Conservation (phyloP, 2,113 vertebrate species). For the Macquaria ambigua region DNA sequence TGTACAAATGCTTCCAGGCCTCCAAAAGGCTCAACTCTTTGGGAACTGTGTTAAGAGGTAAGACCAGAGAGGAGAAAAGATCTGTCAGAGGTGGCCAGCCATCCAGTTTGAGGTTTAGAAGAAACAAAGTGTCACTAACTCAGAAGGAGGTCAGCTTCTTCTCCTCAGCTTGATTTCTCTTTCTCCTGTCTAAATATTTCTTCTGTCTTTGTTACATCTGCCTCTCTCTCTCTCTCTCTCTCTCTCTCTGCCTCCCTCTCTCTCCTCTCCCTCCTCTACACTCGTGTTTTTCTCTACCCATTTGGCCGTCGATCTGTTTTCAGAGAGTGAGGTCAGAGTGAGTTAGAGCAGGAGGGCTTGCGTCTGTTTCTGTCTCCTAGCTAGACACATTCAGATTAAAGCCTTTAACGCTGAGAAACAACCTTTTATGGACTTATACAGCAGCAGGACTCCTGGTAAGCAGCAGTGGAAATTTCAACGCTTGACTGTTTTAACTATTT, state of each 20-base stretch:
- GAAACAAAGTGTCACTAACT: slow-evolving; percentile 20
- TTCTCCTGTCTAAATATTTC: slow-evolving; percentile 57
- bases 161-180: slow-evolving; percentile 39
- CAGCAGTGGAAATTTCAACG: slow-evolving; percentile 63
- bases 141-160: slow-evolving; percentile 36
- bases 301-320: slow-evolving; percentile 77
- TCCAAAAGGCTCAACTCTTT: slow-evolving; percentile 4
- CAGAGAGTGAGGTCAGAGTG: slow-evolving; percentile 82
- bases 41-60: slow-evolving; percentile 3
- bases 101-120: slow-evolving; percentile 17
- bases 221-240: slow-evolving; percentile 15
- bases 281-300: slow-evolving; percentile 61
- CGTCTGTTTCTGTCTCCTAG: slow-evolving; percentile 76
- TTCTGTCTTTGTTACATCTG: slow-evolving; percentile 13
- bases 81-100: slow-evolving; percentile 14
- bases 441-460: slow-evolving; percentile 75
- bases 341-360: slow-evolving; percentile 81
- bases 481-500: slow-evolving; percentile 61
- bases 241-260: slow-evolving; percentile 10
- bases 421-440: slow-evolving; percentile 81
- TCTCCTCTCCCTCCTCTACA: slow-evolving; percentile 43
- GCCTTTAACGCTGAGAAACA: slow-evolving; percentile 76
- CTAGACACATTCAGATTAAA: slow-evolving; percentile 78
- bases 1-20: not conserved
- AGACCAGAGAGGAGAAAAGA: slow-evolving; percentile 18